These are phyloP conservation scores for fruit fly (Drosophila melanogaster) DNA, from an alignment of 1,140 invertebrate species.

Conservation along the genomic window Release_6_plus_ISO1_MT NC_004354.4:16582001-16582500, in stretches of 20 bases:
- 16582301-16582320: slow-evolving; percentile 76
- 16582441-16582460: not conserved
- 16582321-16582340: slow-evolving; percentile 22
- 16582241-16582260: not conserved
- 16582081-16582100: slow-evolving; percentile 29
- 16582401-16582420: slow-evolving; percentile 25
- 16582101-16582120: slow-evolving; percentile 2
- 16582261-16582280: slow-evolving; percentile 42
- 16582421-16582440: slow-evolving; percentile 9
- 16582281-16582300: slow-evolving; percentile 68
- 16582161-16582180: not conserved
- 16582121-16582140: not conserved
- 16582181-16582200: slow-evolving; percentile 3
- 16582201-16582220: slow-evolving; percentile 28
- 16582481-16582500: slow-evolving; percentile 52
- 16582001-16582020: slow-evolving; percentile 14
- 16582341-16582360: slow-evolving; percentile 26
- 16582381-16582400: slow-evolving; percentile 67
- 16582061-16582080: slow-evolving; percentile 59
- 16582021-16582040: not conserved
- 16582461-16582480: not conserved
- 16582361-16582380: slow-evolving; percentile 54
- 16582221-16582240: slow-evolving; percentile 12
- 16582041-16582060: slow-evolving; percentile 43
- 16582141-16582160: slow-evolving; percentile 3